phyloP scores from a whole-genome alignment of 2,888 invertebrate genomes.

The Ephialtes manifestator region DNA sequence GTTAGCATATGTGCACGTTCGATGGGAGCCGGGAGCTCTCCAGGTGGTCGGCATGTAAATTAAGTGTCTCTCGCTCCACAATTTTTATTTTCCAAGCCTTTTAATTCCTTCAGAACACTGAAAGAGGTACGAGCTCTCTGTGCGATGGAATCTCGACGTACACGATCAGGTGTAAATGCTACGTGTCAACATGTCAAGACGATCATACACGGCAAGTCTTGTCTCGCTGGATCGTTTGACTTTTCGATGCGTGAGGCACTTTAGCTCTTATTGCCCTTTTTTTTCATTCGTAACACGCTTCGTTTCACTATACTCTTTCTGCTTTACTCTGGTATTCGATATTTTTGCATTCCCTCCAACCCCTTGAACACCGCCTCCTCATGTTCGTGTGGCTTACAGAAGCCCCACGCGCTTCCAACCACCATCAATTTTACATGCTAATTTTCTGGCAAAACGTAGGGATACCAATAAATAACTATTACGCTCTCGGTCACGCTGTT shows the following conservation, averaged over 20 bases:
- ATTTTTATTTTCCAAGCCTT: slow-evolving; percentile 47
- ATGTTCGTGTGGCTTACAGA: slow-evolving; percentile 49
- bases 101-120: slow-evolving; percentile 36
- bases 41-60: slow-evolving; percentile 71
- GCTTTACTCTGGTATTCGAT: slow-evolving; percentile 13
- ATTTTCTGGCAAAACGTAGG: slow-evolving; percentile 73
- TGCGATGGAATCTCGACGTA: slow-evolving; percentile 66
- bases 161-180: slow-evolving; percentile 77
- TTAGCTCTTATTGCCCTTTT: slow-evolving; percentile 42
- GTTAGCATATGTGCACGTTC: slow-evolving; percentile 50
- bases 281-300: slow-evolving; percentile 39
- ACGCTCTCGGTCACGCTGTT: slow-evolving; percentile 56
- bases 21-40: slow-evolving; percentile 55
- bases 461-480: slow-evolving; percentile 80
- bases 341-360: slow-evolving; percentile 36
- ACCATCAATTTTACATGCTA: slow-evolving; percentile 78
- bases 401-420: slow-evolving; percentile 66
- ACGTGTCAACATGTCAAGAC: slow-evolving; percentile 78
- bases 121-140: slow-evolving; percentile 11
- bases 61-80: slow-evolving; percentile 59
- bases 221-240: slow-evolving; percentile 63
- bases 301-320: slow-evolving; percentile 43
- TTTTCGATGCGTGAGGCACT: slow-evolving; percentile 74
- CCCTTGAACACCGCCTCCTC: slow-evolving; percentile 17
- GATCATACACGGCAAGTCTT: slow-evolving; percentile 61